Percentiles rank a stretch among this genome's conserved stretches.
Evolutionary conservation across 2,113 vertebrate species (phyloP).

Genomic region (Ciconia boyciana): DNA sequence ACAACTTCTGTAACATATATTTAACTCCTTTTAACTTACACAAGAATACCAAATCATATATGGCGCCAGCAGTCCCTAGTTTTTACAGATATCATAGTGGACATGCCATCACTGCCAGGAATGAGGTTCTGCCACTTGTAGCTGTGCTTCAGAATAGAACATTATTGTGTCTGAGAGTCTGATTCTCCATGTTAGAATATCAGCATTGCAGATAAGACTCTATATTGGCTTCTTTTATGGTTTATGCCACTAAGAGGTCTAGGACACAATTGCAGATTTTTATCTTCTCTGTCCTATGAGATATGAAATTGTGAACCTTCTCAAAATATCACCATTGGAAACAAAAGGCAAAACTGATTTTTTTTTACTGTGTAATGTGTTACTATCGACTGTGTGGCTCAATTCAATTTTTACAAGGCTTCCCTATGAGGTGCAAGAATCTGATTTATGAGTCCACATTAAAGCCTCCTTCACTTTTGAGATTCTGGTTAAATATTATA

Average conservation of each 20-base stretch:
- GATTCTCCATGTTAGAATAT: background rate
- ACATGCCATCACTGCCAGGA: background rate
- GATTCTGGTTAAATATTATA: slow-evolving; percentile 59
- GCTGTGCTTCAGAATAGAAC: background rate
- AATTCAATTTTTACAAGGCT: slow-evolving; percentile 37
- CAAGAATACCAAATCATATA: background rate
- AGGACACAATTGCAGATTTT: background rate
- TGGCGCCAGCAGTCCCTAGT: background rate
- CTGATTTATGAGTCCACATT: slow-evolving; percentile 47
- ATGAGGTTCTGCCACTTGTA: background rate
- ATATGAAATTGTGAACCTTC: background rate
- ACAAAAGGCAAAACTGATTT: slow-evolving; percentile 9
- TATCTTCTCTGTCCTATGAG: background rate
- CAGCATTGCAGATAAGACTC: background rate
- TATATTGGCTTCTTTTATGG: background rate
- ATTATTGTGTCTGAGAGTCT: background rate
- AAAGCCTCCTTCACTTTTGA: slow-evolving; percentile 40
- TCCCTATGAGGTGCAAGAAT: slow-evolving; percentile 19
- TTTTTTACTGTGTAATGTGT: background rate
- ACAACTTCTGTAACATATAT: background rate
- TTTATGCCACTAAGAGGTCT: background rate
- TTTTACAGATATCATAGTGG: background rate
- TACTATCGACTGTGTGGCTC: background rate
- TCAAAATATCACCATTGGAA: slow-evolving; percentile 10
- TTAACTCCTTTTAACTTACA: background rate